Base-by-base conservation (phyloP, 2,113 vertebrate species). In the Hipposideros armiger region DNA sequence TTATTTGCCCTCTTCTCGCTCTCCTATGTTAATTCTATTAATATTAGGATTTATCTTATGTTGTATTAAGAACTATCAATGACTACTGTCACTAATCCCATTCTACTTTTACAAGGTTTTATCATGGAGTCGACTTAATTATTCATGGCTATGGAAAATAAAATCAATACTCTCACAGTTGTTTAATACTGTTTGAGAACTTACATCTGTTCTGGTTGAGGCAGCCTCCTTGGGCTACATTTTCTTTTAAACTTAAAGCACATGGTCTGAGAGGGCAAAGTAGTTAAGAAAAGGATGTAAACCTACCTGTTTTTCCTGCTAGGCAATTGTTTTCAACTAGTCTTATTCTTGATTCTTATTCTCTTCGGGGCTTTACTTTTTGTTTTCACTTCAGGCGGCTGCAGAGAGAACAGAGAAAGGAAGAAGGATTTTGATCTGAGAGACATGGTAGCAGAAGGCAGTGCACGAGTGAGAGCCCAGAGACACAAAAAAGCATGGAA, bases 241-340 rank as follows among this genome's bases (percentile, higher is more conserved):
- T 95, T 91, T 87, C n/a, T 70, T 94, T 89, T 74, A 54, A 36
- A 87, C 60, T 32, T 64, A 74, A 76, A 95, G 67, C 91, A 82
- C 72, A 64, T 47, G 42, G 28, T 47, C 73, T 26, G 28, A 80
- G 45, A 74, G 15, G 69, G 30, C 47, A 50, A 89, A 82, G 45
- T 72, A 50, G 47, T 86, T 82, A 80, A 82, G 70, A 93, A 70
- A 96, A 54, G 32, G 26, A 64, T 54, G 67, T 22, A 81, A 77
- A 83, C 40, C 45, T 58, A 17, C 67, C 30, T 60, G 20, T 70
- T 50, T 87, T 84, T 47, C 58, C 82, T 96, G 87, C 47, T 70
- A 82, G 8, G 30, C 54, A 32, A 26, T 95, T 84, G 86, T 90
- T 26, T 69, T 70, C 32, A 70, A 17, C 47, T 36, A 7, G 10